Percentiles rank a stretch among this genome's conserved stretches.
These are phyloP conservation scores for Drosophila ogumai DNA, from an alignment of 1,140 invertebrate species.

Conservation along the genomic window DNA sequence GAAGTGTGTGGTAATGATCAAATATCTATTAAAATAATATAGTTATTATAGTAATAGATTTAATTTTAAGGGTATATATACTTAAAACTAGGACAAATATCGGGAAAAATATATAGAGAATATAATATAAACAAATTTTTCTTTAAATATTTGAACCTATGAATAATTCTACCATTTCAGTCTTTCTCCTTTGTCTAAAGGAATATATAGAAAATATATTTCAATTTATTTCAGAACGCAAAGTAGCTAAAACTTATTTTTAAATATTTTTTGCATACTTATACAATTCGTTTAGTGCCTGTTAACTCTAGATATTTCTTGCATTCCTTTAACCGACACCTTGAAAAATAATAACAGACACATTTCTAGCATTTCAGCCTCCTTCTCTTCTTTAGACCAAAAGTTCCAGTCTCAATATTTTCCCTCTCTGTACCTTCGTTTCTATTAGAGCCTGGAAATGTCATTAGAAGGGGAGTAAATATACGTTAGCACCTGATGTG, in stretches of 20 bases:
- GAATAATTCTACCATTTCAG: no score
- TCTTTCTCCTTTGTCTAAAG: background rate
- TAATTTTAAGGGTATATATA: no score
- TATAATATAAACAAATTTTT: no score
- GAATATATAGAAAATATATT: background rate
- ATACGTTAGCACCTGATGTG: slow-evolving; percentile 30
- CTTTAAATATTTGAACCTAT: no score
- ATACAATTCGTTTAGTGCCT: background rate
- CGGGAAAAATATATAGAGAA: no score
- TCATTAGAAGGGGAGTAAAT: slow-evolving; percentile 40
- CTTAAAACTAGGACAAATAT: no score
- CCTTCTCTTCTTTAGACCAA: background rate
- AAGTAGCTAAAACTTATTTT: background rate
- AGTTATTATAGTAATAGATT: no score
- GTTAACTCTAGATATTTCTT: background rate
- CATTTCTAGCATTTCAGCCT: background rate
- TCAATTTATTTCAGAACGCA: fast-evolving
- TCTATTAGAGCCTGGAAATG: slow-evolving; percentile 35
- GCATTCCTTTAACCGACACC: background rate
- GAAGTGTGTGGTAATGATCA: no score
- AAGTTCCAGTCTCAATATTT: background rate
- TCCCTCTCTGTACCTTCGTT: slow-evolving; percentile 17
- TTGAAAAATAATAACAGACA: background rate
- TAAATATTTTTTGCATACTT: background rate
- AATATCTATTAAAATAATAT: no score